Percentiles rank a stretch among this genome's conserved stretches.
Conservation (phyloP, 1,140 invertebrate species). For the Euura saliciscinereae region DNA sequence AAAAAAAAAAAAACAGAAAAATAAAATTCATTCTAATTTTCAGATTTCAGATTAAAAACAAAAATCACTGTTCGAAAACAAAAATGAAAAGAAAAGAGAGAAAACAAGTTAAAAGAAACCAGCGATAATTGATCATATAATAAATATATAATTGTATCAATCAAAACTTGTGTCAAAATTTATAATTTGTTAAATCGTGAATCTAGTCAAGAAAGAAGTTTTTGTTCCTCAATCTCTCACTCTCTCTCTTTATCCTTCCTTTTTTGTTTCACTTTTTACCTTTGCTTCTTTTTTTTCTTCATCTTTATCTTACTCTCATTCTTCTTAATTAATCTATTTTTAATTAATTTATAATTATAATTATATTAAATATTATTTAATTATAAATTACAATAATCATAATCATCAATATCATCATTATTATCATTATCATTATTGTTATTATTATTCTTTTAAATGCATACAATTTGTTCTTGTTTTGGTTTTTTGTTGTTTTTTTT, state of each 20-base stretch:
- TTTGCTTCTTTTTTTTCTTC: slow-evolving; percentile 10
- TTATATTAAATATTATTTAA: background rate
- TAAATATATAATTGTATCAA: no score
- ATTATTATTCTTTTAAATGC: background rate
- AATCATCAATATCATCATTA: slow-evolving; percentile 7
- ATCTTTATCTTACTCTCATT: slow-evolving; percentile 6
- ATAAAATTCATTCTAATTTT: slow-evolving; percentile 11
- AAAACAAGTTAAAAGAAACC: no score
- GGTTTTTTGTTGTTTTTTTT: background rate
- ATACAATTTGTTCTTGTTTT: background rate
- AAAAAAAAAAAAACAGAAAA: background rate
- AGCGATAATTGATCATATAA: no score
- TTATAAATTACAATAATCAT: slow-evolving; percentile 11
- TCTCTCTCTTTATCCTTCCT: slow-evolving; percentile 9
- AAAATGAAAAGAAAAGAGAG: background rate
- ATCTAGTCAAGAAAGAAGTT: slow-evolving; percentile 12
- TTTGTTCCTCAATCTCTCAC: slow-evolving; percentile 12
- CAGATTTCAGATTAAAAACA: slow-evolving; percentile 8
- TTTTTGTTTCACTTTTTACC: slow-evolving; percentile 11
- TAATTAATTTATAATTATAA: slow-evolving; percentile 6
- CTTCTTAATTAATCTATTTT: background rate
- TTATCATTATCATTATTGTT: slow-evolving; percentile 16
- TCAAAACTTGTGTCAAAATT: no score
- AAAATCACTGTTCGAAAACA: background rate
- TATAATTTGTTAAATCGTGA: no score